Evolutionary conservation across 53 echinoderm and acorn worm species (phyloP), one percentile per base, ranked within the genome.

Genomic region (Paelopatides confundens): DNA sequence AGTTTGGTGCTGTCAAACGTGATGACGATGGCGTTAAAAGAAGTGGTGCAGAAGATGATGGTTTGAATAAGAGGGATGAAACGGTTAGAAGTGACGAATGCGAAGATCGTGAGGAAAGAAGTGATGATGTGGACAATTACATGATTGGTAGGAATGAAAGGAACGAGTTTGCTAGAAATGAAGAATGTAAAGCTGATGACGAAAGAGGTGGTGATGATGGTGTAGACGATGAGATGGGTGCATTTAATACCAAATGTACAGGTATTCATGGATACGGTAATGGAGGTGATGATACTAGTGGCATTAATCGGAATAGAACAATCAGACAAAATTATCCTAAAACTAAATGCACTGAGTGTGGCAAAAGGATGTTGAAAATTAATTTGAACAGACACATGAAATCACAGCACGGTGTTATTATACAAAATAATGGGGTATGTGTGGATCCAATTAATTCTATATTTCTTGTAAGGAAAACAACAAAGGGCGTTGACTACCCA

Each of bases 401-500:
- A 82, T 6, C 62, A 12, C 58, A 62, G 17, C 82, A 82, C 27
- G 63, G 24, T 15, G 18, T 77, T 5, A 82, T 15, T 31, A 58
- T 62, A 1, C 34, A 62, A 8, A 63, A 3, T 35, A 82, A 27
- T 31, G 82, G 63, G 21, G 63, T 82, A 62, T 62, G 63, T 82
- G 82, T 82, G 3, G 82, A 82, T 82, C 35, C 4, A 3, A 17
- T 24, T 4, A 62, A 58, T 6, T 82, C 58, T 7, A 82, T 82
- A 18, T 82, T 36, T 17, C 27, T 82, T 2, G 82, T 82, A 0
- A 35, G 82, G 3, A 82, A 82, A 82, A 58, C 82, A 33, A 0
- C 21, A 0, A 82, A 27, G 30, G 82, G 82, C 3, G 82, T 82
- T 35, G 82, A 82, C 32, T 82, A 82, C 36, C 82, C 63, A 62